Evolutionary conservation across 2,113 vertebrate genomes (phyloP).

Genomic region (Notarius quadriscutis): DNA sequence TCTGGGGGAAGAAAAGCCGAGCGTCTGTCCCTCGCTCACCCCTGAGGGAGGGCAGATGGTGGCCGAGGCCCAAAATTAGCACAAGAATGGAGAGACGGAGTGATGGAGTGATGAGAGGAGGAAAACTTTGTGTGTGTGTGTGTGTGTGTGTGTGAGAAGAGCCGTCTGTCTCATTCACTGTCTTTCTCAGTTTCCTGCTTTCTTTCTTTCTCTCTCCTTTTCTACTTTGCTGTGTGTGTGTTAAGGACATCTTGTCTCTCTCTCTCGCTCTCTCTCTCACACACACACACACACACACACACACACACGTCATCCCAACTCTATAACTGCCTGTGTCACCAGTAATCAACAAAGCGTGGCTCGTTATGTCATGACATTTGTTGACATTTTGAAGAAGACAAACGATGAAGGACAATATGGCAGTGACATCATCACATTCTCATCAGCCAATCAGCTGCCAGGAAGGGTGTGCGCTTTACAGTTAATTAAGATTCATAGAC

Average conservation of each 20-base stretch:
- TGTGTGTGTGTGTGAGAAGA: background rate
- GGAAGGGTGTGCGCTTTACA: background rate
- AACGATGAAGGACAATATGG: background rate
- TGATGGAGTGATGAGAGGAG: conserved; percentile 7
- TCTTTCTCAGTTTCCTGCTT: background rate
- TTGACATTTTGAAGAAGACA: conserved; percentile 18
- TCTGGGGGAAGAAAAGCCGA: conserved; percentile 26
- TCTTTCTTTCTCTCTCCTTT: no score
- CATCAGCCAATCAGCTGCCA: conserved; percentile 16
- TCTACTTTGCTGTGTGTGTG: no score
- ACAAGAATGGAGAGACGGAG: conserved; percentile 36
- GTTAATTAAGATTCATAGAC: conserved; percentile 31
- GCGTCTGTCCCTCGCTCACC: conserved; percentile 21
- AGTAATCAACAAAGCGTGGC: background rate
- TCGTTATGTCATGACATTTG: conserved; percentile 1
- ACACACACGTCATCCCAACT: background rate
- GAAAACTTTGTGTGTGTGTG: background rate
- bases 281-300: conserved; percentile 13
- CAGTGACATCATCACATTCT: conserved; percentile 38
- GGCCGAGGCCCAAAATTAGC: conserved; percentile 38
- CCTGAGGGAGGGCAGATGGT: conserved; percentile 44
- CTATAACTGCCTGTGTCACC: background rate
- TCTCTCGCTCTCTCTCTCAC: background rate
- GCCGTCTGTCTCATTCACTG: background rate
- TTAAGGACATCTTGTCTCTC: background rate